Evolutionary conservation across 2,888 invertebrate genomes (phyloP).

Genomic region (Andricus quercusramuli): DNA sequence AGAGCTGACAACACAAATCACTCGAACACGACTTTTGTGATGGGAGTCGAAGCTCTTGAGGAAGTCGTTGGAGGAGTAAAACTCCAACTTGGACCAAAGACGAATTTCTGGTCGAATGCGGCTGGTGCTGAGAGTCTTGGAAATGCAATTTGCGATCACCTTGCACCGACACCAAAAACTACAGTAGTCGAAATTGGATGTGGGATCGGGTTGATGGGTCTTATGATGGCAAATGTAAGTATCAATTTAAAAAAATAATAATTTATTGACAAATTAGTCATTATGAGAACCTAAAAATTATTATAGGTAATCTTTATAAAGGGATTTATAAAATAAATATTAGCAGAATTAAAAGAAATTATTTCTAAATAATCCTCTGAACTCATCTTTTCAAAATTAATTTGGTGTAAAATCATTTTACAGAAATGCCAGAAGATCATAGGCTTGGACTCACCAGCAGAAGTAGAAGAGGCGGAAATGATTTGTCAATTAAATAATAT

Average conservation of each 20-base stretch:
- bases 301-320: too few relatives aligned
- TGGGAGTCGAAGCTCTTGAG: constrained; percentile 74
- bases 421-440: constrained; percentile 75
- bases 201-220: constrained; percentile 73
- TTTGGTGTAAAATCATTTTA: constrained; percentile 36
- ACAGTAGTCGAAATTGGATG: constrained; percentile 75
- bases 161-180: constrained; percentile 65
- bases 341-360: too few relatives aligned
- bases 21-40: constrained; percentile 72
- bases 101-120: constrained; percentile 75
- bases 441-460: constrained; percentile 73
- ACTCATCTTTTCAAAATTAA: background rate
- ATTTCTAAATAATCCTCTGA: background rate
- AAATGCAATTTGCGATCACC: constrained; percentile 68
- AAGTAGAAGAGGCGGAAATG: constrained; percentile 76
- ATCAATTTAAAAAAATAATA: background rate
- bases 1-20: constrained; percentile 64
- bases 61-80: constrained; percentile 73
- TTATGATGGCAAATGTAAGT: constrained; percentile 74
- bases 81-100: constrained; percentile 75
- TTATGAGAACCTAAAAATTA: too few relatives aligned
- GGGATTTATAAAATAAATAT: too few relatives aligned
- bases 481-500: constrained; percentile 73
- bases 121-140: constrained; percentile 72
- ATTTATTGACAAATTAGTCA: too few relatives aligned